Evolutionary conservation across 2,113 vertebrate species (phyloP).

Genomic region (Psittacula cyanocephala): DNA sequence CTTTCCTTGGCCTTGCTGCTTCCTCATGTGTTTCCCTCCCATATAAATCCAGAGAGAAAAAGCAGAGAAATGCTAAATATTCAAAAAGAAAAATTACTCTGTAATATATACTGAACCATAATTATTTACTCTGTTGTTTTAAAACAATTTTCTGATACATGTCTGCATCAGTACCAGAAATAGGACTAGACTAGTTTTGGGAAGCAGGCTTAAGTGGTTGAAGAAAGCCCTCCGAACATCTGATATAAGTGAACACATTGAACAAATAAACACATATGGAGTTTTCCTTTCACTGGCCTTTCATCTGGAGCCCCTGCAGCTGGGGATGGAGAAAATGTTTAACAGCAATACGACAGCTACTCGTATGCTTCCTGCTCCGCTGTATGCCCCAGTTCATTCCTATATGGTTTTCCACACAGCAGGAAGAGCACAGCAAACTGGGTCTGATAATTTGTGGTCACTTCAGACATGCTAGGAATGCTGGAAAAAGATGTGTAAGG

Average conservation of each 20-base stretch:
- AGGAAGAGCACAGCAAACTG: background rate
- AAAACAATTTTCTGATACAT: conserved; percentile 31
- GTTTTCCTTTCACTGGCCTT: background rate
- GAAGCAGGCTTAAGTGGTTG: conserved; percentile 63
- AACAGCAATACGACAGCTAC: background rate
- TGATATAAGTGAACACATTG: conserved; percentile 35
- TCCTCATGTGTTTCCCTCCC: background rate
- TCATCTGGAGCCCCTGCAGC: background rate
- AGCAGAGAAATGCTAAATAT: background rate
- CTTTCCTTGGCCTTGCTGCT: background rate
- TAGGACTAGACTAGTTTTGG: conserved; percentile 31
- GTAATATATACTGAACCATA: background rate
- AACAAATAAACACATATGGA: conserved; percentile 53
- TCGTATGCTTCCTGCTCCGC: background rate
- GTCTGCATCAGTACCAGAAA: background rate
- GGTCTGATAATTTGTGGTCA: background rate
- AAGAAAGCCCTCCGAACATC: conserved; percentile 46
- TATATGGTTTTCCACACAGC: background rate
- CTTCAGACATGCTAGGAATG: background rate
- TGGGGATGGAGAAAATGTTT: background rate
- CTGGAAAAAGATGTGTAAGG: background rate
- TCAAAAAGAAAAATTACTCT: background rate
- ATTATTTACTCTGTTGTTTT: conserved; percentile 25
- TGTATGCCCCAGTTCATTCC: background rate
- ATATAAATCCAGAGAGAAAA: background rate